Evolutionary conservation across 2,797 vertebrate species (phyloP).

Genomic region (Sebastes ruberrimus): DNA sequence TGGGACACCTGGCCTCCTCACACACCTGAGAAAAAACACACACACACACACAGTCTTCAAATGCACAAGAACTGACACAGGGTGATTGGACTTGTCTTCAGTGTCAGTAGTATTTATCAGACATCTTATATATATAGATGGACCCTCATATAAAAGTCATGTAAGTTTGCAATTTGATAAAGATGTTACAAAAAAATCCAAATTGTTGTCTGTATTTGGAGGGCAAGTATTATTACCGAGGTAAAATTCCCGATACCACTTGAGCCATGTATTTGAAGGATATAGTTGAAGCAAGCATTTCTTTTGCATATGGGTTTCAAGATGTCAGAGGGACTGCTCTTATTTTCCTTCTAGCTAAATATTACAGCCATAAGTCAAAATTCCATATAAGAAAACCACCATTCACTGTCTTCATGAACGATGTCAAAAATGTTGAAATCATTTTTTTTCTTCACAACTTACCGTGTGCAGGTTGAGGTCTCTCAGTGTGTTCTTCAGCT

Average conservation of each 20-base stretch:
- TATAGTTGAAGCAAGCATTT: background rate
- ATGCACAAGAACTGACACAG: background rate
- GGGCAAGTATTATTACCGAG: background rate
- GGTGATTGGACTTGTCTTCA: background rate
- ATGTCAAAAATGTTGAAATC: background rate
- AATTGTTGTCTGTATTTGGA: background rate
- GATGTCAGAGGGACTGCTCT: background rate
- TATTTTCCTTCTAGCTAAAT: background rate
- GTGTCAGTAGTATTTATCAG: background rate
- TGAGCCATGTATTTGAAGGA: background rate
- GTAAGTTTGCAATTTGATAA: background rate
- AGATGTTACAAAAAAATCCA: background rate
- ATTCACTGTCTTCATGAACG: background rate
- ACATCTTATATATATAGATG: background rate
- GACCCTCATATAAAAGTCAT: background rate
- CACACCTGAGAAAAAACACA: slow-evolving; percentile 86
- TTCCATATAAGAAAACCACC: background rate
- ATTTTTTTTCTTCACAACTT: slow-evolving; percentile 52
- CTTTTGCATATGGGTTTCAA: background rate
- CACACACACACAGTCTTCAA: background rate
- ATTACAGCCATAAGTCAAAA: background rate
- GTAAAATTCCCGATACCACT: background rate
- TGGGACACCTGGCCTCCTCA: slow-evolving; percentile 97
- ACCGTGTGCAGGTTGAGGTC: slow-evolving; percentile 96
- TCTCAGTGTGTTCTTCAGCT: slow-evolving; percentile 91